phyloP scores from a whole-genome alignment of 2,888 invertebrate species.

The Phaedon cochleariae region DNA sequence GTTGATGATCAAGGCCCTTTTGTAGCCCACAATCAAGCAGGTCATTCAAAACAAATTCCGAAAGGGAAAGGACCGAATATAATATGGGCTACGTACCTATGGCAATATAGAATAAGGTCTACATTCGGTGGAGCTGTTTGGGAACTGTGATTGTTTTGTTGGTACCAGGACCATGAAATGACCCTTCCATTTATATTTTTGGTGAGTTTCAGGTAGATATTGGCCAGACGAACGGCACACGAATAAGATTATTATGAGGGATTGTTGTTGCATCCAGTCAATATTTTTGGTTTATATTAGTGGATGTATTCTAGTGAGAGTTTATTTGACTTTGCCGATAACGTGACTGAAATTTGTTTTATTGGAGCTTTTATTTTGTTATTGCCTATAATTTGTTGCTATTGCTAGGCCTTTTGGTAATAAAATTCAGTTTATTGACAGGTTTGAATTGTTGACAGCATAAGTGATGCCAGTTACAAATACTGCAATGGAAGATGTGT shows the following conservation, averaged over 20 bases:
- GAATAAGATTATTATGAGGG: constrained; percentile 9
- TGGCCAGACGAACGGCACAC: constrained; percentile 13
- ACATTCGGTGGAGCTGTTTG: not conserved
- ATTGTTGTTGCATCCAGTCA: constrained; percentile 1
- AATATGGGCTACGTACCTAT: not conserved
- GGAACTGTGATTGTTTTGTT: not conserved
- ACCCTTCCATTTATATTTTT: constrained; percentile 9
- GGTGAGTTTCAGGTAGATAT: constrained; percentile 2
- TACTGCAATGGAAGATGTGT: too few relatives aligned
- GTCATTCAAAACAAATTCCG: constrained; percentile 14
- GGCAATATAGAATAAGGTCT: not conserved
- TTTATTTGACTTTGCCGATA: constrained; percentile 15
- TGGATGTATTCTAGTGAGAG: not conserved
- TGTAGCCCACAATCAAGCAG: constrained; percentile 17
- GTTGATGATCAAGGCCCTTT: constrained; percentile 24
- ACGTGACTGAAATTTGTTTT: not conserved
- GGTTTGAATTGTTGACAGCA: constrained; percentile 1
- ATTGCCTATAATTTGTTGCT: not conserved
- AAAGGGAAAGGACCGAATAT: constrained; percentile 25
- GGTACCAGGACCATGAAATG: not conserved
- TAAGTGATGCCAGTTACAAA: not conserved
- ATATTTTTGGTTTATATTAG: constrained; percentile 18
- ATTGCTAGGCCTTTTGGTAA: not conserved
- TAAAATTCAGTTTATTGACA: not conserved
- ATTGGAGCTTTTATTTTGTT: not conserved